Conservation (phyloP, 2,797 vertebrate species). For the Emydoidea blandingii region DNA sequence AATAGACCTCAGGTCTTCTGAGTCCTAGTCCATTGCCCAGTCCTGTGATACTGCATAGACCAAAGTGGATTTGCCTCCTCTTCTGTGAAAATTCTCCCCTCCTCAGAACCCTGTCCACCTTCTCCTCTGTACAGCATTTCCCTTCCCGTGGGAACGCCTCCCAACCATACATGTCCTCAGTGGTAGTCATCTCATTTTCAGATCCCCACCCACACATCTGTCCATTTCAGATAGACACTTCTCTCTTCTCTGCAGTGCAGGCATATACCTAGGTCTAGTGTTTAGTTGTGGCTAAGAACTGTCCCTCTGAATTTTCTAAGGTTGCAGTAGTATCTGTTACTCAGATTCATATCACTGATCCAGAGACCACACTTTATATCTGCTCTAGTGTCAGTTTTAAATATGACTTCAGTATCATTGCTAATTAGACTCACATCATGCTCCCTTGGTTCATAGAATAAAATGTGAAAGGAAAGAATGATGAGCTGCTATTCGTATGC, state of each 20-base stretch:
- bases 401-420: not conserved
- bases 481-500: not conserved
- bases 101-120: not conserved
- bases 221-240: not conserved
- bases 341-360: not conserved
- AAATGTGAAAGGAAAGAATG: not conserved
- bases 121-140: not conserved
- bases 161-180: not conserved
- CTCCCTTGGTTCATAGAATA: not conserved
- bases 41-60: rapidly evolving
- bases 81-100: not conserved
- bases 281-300: not conserved
- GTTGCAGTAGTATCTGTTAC: not conserved
- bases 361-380: rapidly evolving
- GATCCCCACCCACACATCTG: not conserved
- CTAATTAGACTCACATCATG: not conserved
- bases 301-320: not conserved
- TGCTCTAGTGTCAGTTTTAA: not conserved
- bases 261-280: not conserved
- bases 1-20: not conserved
- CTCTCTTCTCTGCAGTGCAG: not conserved
- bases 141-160: not conserved
- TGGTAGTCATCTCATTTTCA: not conserved
- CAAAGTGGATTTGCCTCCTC: not conserved
- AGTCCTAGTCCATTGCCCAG: not conserved